Base-by-base conservation (phyloP, 1,140 invertebrate species). In the Drosophila mauritiana region DNA sequence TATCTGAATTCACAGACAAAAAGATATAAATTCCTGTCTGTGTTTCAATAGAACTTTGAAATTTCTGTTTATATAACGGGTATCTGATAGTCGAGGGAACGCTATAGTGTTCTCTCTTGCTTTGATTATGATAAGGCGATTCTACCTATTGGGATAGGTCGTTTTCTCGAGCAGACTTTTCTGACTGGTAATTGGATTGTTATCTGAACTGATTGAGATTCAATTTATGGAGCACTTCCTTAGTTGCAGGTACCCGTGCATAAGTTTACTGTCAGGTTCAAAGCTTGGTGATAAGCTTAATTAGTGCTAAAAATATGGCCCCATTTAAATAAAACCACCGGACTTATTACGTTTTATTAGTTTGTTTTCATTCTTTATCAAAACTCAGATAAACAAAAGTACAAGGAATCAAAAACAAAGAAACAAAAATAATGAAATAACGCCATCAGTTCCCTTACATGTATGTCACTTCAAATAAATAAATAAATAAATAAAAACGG, bases 151-250 rank as follows among this genome's bases (percentile, higher is more conserved):
- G 64, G 10, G 64, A n/a, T 53, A 68, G 64, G 64, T 68, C 61
- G 12, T 7, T 17, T 7, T n/a, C 36, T 27, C 12, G n/a, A 11
- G 12, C 46, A 72, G 43, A 51, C 72, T 45, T 20, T 12, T 22
- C 51, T 7, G 10, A 31, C 34, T 11, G 8, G 37, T 6, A 46
- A 34, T 13, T n/a, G 10, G 36, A 20, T 15, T 1, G 56, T 63
- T 74, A 74, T 73, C 69, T 4, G 7, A 25, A 25, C 20, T 12
- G 64, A 70, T 42, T 49, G 31, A 37, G 36, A 13, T 34, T 74
- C 27, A 39, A 64, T 74, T 74, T 74, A 74, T 74, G 70, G 36
- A 17, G 25, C 12, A 51, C 43, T 74, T 74, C 70, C 72, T 49
- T 20, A 39, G 43, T 27, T 13, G 0, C 1, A 2, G 7, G 15